Base-by-base conservation (phyloP, 2,888 invertebrate species). In the Alitta virens region DNA sequence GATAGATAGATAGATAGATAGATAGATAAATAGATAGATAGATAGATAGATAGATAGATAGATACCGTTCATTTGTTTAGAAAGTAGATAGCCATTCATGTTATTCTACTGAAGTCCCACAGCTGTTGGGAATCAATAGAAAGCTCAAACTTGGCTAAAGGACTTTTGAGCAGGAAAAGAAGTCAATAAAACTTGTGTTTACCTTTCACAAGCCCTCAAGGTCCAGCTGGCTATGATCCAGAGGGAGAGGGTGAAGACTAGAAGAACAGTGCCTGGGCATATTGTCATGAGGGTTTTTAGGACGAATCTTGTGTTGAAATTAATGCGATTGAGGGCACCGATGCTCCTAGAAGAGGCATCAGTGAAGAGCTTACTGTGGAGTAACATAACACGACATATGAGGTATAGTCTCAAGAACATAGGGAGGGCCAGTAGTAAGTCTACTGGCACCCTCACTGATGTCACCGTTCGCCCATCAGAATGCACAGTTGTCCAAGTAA, bases 181-280 rank as follows among this genome's bases (percentile, higher is more conserved):
- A 33, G n/a, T n/a, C n/a, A n/a, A n/a, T n/a, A n/a, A n/a, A n/a
- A n/a, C n/a, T n/a, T n/a, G n/a, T 25, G 40, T 62, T 59, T 54
- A 97, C 96, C 98, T 91, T 87, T 99, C 99, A 83, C 99, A 99
- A 77, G 97, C 94, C 72, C 99, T 88, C 74, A 99, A 86, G 68
- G 96, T 95, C 99, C 99, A 99, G 79, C 95, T 96, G 71, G 98
- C 98, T 77, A 99, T 96, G 83, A 99, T 94, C 99, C 99, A 99
- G 68, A 99, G 86, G 9, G 97, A 96, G 71, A 98, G 94, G 92
- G 99, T 99, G 87, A 99, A 97, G 73, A 98, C 97, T 78, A 99
- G 87, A 76, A 99, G 88, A 75, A 99, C 97, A 89, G 97, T 84
- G 89, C 98, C 84, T 60, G 99, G 99, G 84, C 98, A 99, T 83